Conservation (phyloP, 1,140 invertebrate genomes). For the Hycleus phaleratus region DNA sequence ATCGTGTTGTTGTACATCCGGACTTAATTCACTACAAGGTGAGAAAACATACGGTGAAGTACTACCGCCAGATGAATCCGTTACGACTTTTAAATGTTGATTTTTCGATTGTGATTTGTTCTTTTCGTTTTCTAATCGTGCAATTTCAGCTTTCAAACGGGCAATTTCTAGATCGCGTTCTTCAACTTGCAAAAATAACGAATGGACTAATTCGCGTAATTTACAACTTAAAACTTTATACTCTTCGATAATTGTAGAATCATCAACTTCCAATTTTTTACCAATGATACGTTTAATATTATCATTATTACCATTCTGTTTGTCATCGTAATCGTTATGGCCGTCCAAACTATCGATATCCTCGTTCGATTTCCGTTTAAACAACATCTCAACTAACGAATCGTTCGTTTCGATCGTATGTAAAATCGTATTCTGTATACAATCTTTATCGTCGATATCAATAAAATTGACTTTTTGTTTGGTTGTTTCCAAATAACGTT, state of each 20-base stretch:
- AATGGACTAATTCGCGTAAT: constrained; percentile 24
- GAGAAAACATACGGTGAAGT: constrained; percentile 41
- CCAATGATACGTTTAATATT: constrained; percentile 15
- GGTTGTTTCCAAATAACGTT: constrained; percentile 9
- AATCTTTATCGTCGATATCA: not conserved
- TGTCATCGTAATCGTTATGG: not conserved
- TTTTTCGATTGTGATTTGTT: constrained; percentile 21
- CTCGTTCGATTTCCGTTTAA: constrained; percentile 6
- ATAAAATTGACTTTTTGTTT: constrained; percentile 5
- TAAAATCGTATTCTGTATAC: constrained; percentile 14
- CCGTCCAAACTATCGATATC: constrained; percentile 4
- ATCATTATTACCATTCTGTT: constrained; percentile 3
- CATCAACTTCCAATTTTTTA: constrained; percentile 29
- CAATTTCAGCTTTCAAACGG: constrained; percentile 21
- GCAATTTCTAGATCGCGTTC: constrained; percentile 28
- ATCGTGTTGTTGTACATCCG: constrained; percentile 32
- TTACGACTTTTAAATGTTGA: constrained; percentile 32
- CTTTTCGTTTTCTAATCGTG: constrained; percentile 23
- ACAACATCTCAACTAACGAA: constrained; percentile 24
- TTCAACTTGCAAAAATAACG: constrained; percentile 25
- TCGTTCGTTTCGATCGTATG: constrained; percentile 28
- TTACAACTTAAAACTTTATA: constrained; percentile 27
- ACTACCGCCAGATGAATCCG: constrained; percentile 34
- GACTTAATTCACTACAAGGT: constrained; percentile 40
- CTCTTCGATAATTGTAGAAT: constrained; percentile 27